Evolutionary conservation across 2,113 vertebrate genomes (phyloP).

Genomic region (Corythaeola cristata): DNA sequence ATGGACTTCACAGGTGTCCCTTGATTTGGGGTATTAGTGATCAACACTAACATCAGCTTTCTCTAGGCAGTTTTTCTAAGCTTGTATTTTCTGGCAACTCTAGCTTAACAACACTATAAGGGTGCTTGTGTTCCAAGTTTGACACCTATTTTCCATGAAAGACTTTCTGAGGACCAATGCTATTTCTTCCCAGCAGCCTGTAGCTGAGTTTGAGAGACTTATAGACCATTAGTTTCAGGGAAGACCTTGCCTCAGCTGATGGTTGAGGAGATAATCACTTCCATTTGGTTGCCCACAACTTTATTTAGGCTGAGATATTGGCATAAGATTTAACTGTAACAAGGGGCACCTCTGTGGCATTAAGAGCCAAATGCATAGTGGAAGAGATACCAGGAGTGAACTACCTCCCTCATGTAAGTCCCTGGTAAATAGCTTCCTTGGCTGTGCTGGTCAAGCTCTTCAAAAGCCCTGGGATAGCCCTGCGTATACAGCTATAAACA

Average conservation of each 20-base stretch:
- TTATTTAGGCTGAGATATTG: not conserved
- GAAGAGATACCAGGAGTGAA: not conserved
- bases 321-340: fast-evolving
- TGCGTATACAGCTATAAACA: not conserved
- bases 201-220: not conserved
- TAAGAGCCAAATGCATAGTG: not conserved
- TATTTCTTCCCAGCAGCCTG: not conserved
- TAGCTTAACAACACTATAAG: not conserved
- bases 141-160: not conserved
- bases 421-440: not conserved
- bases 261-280: not conserved
- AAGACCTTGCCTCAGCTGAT: not conserved
- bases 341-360: not conserved
- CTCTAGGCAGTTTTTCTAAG: not conserved
- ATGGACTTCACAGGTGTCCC: not conserved
- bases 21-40: not conserved
- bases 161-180: not conserved
- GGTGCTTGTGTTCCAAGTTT: not conserved
- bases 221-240: not conserved
- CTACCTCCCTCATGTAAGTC: not conserved
- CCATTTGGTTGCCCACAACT: not conserved
- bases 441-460: not conserved
- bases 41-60: not conserved
- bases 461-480: not conserved
- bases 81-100: not conserved